Evolutionary conservation across 2,797 vertebrate genomes (phyloP), one percentile per base, ranked within the genome.

Genomic region (Brotula barbata): DNA sequence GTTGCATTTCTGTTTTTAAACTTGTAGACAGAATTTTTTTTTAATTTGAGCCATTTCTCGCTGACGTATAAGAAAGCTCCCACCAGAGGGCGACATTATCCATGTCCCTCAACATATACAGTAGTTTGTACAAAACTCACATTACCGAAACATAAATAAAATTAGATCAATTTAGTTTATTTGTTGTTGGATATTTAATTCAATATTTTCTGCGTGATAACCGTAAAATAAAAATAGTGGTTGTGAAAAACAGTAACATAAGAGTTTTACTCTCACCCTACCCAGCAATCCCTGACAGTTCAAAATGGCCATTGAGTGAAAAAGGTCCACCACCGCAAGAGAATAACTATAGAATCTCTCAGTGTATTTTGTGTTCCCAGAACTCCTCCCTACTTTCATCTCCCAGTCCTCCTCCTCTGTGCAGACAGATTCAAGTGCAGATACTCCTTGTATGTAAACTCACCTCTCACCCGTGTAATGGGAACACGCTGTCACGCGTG

Each of bases 391-490:
- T 15, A n/a, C 49, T 1, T 53, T 16, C 2, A 4, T 20, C 15
- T 48, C 49, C 57, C 36, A 4, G 5, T 51, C 50, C 37, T 14
- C 31, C 22, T 7, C 43, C 3, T n/a, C 48, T 64, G 70, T 73
- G 72, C 71, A 71, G 63, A 46, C 21, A 68, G 53, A 70, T 59
- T 84, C 55, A 55, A 70, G 65, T 77, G 68, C 76, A 66, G 62
- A 59, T 71, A 53, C 42, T 21, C 58, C 64, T 58, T 81, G 71
- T 72, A 67, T 52, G 71, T 74, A 85, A 83, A 82, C 84, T 78
- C 60, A 58, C 73, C 77, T 69, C 66, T 70, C 61, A 49, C 47
- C 75, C 67, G 68, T 73, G 70, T 58, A 61, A 85, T 78, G 75
- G 68, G 75, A 78, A 68, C 73, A 53, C 45, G 41, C 71, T 63